Conservation (phyloP, 2,888 invertebrate species). For the Sphaerophoria taeniata region DNA sequence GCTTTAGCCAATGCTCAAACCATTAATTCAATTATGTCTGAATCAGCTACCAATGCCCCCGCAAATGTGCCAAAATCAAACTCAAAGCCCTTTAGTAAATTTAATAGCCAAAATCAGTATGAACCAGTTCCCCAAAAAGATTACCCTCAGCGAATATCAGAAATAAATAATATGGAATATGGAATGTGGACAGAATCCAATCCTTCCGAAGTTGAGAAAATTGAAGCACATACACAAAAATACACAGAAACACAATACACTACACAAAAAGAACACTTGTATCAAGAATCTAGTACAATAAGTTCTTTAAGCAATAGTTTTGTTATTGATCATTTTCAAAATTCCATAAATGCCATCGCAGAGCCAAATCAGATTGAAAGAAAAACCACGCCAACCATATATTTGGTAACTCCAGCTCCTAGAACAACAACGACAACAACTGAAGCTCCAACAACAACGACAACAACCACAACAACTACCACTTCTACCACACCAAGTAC, state of each 20-base stretch:
- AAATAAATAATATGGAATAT: conserved; percentile 5
- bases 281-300: conserved; percentile 69
- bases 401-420: conserved; percentile 54
- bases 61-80: conserved; percentile 23
- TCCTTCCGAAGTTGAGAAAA: conserved; percentile 44
- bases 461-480: conserved; percentile 75
- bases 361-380: conserved; percentile 66
- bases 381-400: conserved; percentile 58
- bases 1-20: conserved; percentile 34
- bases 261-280: conserved; percentile 64
- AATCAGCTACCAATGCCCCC: conserved; percentile 33
- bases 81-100: neutral
- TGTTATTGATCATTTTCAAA: conserved; percentile 68
- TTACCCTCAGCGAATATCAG: conserved; percentile 29
- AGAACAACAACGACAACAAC: conserved; percentile 26
- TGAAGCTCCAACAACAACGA: conserved; percentile 78
- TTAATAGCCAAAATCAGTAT: conserved; percentile 33
- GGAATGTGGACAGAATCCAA: conserved; percentile 43
- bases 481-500: conserved; percentile 77
- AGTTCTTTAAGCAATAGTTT: conserved; percentile 61
- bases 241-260: conserved; percentile 70
- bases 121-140: conserved; percentile 17
- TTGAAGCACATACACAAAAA: conserved; percentile 44
- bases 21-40: conserved; percentile 50
- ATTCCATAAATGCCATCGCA: conserved; percentile 70